Percentiles rank a stretch among this genome's conserved stretches.
These are phyloP conservation scores for Gandaritis pyraliata DNA, from an alignment of 2,888 invertebrate species.

Conservation along the genomic window DNA sequence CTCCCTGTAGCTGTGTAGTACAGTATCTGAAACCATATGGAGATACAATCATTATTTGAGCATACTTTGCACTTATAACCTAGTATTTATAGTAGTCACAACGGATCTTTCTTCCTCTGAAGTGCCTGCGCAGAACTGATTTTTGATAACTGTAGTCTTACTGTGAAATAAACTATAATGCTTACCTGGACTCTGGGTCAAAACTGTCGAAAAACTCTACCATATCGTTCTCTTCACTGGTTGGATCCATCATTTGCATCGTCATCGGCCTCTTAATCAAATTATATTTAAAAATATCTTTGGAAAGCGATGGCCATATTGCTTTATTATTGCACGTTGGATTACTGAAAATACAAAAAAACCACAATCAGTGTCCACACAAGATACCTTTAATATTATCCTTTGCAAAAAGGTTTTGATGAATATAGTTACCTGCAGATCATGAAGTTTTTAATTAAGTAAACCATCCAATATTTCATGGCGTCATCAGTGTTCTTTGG, in stretches of 20 bases:
- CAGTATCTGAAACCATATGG: constrained; percentile 23
- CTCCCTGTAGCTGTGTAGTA: not conserved
- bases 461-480: constrained; percentile 45
- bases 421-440: constrained; percentile 12
- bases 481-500: constrained; percentile 35
- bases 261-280: constrained; percentile 5
- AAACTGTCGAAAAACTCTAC: constrained; percentile 30
- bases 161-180: not conserved
- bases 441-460: constrained; percentile 36
- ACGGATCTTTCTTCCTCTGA: no score
- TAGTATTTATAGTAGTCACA: not conserved
- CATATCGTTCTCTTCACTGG: constrained; percentile 19
- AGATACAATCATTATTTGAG: not conserved
- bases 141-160: no score
- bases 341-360: constrained; percentile 15
- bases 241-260: constrained; percentile 14
- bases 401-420: not conserved
- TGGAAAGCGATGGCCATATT: constrained; percentile 20
- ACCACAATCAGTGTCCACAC: not conserved
- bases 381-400: not conserved
- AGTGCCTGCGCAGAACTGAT: no score
- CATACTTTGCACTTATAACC: not conserved
- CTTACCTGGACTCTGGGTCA: constrained; percentile 24
- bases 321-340: constrained; percentile 15
- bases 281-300: constrained; percentile 16